These are phyloP conservation scores for Ptychobarbus kaznakovi DNA, from an alignment of 2,797 vertebrate genomes.

Conservation along the genomic window DNA sequence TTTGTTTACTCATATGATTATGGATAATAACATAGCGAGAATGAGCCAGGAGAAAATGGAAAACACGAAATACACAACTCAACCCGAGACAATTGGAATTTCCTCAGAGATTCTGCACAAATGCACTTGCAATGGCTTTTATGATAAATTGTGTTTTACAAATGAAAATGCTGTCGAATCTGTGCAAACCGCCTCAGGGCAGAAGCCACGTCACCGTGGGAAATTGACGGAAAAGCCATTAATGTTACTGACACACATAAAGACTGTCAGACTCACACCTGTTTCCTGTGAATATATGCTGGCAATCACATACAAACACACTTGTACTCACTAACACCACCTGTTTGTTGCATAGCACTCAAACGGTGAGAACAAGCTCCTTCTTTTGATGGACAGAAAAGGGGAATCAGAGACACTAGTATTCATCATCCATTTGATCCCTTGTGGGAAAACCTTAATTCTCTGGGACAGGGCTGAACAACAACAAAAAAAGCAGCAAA, in stretches of 20 bases:
- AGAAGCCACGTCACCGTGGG: background rate
- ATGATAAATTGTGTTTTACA: constrained; percentile 14
- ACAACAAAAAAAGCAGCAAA: constrained; percentile 81
- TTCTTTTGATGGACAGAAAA: constrained; percentile 43
- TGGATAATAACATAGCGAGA: constrained; percentile 68
- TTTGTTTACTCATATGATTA: constrained; percentile 61
- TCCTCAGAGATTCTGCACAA: background rate
- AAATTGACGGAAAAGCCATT: background rate
- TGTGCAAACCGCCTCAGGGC: background rate
- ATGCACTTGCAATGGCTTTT: background rate
- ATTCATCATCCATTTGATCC: constrained; percentile 78
- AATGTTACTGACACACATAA: constrained; percentile 37
- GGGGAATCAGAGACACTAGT: constrained; percentile 57
- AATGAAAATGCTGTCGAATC: background rate
- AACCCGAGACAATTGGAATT: background rate
- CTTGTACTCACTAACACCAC: constrained; percentile 56
- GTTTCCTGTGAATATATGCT: constrained; percentile 32
- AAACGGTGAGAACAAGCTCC: constrained; percentile 61
- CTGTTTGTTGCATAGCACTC: constrained; percentile 59
- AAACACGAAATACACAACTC: constrained; percentile 30
- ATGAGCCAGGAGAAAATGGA: constrained; percentile 25
- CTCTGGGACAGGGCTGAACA: constrained; percentile 68
- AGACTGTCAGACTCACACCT: constrained; percentile 56
- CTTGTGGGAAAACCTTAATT: constrained; percentile 68
- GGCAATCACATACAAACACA: constrained; percentile 31